Evolutionary conservation across 2,888 invertebrate genomes (phyloP), one percentile per base, ranked within the genome.

Genomic region (Agriopis marginaria): DNA sequence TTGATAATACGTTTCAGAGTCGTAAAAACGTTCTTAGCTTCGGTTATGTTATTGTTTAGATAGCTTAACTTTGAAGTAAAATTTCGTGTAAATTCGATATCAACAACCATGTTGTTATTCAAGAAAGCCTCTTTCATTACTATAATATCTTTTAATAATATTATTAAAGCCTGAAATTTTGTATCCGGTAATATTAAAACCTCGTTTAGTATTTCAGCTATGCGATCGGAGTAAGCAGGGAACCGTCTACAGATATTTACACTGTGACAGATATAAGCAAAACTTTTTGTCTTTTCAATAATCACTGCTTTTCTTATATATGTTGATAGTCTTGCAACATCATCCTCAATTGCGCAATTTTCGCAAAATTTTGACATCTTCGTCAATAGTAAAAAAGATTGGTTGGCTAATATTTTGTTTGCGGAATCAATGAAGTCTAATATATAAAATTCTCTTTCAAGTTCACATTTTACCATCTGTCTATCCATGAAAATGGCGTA

Each of bases 191-290:
- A 68, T 44, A 72, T 75, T 11, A 83, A 17, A 42, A 85, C 44
- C 62, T 79, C 83, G 5, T 63, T 76, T 8, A 84, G 45, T 0
- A 86, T 66, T 55, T 83, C 82, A 1, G 77, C 77, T 8, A 80
- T 49, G 45, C 81, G 78, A 73, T 85, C 86, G 7, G 78, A 78
- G 17, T 82, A 82, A 4, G 78, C 79, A 4, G 86, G 86, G 53
- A 76, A 84, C 0, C 74, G 62, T 67, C 82, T 78, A 56, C 87
- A 88, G 45, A 86, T 70, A 0, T 75, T 17, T 0, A 79, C 68
- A 11, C 62, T 71, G 0, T 69, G 10, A 67, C 87, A 88, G 12
- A 85, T 54, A 54, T 78, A 75, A 63, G 70, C 54, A 11, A 86
- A 68, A 51, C 81, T 79, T 10, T 80, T 66, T 66, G 63, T 79